Evolutionary conservation across 1,140 invertebrate species (phyloP).

Genomic region (Rhagoletis pomonella): DNA sequence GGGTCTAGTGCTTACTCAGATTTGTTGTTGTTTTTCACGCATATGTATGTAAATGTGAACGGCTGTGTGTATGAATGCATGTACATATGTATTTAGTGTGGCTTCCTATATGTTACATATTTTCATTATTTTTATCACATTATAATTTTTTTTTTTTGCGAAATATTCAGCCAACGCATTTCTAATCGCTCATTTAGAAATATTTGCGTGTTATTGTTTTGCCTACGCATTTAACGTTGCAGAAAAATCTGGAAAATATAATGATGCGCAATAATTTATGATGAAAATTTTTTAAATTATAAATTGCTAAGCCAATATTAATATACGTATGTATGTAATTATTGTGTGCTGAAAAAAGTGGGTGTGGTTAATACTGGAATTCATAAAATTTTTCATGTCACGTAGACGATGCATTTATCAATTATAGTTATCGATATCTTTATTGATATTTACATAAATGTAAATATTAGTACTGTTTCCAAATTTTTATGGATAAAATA

Average conservation of each 20-base stretch:
- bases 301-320: no score
- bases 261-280: no score
- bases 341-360: neutral
- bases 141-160: slow-evolving; percentile 15
- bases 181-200: neutral
- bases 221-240: neutral
- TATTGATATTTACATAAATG: no score
- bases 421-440: no score
- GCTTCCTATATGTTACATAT: neutral
- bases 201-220: neutral
- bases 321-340: neutral
- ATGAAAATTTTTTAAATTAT: no score
- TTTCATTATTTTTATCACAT: slow-evolving; percentile 1
- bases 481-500: no score
- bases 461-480: no score
- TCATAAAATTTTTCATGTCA: no score
- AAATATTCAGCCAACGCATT: neutral
- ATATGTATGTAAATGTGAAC: neutral
- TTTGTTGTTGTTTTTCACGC: neutral
- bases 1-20: neutral
- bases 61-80: neutral
- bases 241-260: no score
- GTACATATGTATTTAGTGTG: neutral
- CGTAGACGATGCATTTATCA: no score
- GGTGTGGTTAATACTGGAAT: no score